These are phyloP conservation scores for Mormyrops boulengeri DNA, from an alignment of 2,797 vertebrate species.

Conservation along the genomic window DNA sequence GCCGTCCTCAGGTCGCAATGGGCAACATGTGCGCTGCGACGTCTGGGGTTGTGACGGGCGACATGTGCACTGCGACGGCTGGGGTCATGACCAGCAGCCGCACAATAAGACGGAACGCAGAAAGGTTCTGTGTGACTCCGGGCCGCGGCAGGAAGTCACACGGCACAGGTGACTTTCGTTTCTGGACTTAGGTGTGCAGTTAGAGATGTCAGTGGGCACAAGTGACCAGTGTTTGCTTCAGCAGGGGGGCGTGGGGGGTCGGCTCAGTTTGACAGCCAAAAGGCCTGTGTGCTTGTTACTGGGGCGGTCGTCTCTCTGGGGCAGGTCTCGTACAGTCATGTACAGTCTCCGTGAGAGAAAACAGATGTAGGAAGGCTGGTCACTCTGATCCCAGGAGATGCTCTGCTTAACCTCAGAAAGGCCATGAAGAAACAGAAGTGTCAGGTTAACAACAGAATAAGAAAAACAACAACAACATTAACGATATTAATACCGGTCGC, in stretches of 20 bases:
- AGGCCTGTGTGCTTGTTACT: not conserved
- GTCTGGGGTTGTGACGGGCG: too few relatives aligned
- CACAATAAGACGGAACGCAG: not conserved
- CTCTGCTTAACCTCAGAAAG: not conserved
- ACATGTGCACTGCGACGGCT: not conserved
- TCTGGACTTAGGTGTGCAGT: not conserved
- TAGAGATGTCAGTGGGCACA: not conserved
- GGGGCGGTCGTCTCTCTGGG: not conserved
- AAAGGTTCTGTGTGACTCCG: not conserved
- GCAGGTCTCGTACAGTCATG: not conserved
- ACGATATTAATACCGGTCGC: not conserved
- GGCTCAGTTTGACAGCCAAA: not conserved
- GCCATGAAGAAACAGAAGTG: not conserved
- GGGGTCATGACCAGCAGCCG: not conserved
- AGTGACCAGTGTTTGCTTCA: not conserved
- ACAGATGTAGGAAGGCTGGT: not conserved
- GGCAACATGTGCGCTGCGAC: too few relatives aligned
- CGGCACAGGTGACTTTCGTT: not conserved
- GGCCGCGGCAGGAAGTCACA: not conserved
- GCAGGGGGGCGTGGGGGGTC: not conserved
- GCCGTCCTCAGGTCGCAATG: not conserved
- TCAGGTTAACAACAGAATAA: not conserved
- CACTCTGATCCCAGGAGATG: not conserved
- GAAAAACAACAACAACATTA: not conserved
- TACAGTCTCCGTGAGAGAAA: not conserved